These are phyloP conservation scores for Caiman crocodilus DNA, from an alignment of 2,797 vertebrate species.

Conservation along the genomic window DNA sequence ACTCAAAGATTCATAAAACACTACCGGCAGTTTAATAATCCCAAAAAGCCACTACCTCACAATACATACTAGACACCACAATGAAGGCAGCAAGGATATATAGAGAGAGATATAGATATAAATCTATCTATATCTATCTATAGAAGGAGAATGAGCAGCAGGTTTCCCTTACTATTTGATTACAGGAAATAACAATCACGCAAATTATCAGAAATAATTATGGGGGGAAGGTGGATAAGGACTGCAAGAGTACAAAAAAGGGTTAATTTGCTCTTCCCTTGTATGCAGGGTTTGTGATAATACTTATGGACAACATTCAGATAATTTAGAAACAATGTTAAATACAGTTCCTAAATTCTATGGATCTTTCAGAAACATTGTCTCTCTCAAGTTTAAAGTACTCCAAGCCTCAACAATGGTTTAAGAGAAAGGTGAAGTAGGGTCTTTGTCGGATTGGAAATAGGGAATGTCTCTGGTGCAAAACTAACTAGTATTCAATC, in stretches of 20 bases:
- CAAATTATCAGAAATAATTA: background rate
- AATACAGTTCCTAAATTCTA: background rate
- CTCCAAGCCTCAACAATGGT: background rate
- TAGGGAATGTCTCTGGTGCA: background rate
- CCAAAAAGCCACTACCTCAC: background rate
- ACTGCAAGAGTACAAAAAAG: background rate
- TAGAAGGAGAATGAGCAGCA: background rate
- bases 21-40: background rate
- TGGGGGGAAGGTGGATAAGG: too few species aligned
- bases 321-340: background rate
- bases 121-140: background rate
- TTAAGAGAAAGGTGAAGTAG: background rate
- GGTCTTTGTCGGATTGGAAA: background rate
- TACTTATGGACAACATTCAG: background rate
- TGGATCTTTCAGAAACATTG: background rate
- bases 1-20: background rate
- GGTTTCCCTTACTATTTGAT: background rate
- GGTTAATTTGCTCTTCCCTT: background rate
- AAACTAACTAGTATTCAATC: background rate
- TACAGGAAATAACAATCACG: background rate
- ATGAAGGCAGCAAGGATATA: background rate
- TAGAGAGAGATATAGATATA: too few species aligned
- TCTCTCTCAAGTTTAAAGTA: background rate
- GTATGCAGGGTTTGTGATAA: rapidly evolving
- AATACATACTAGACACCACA: background rate